Conservation (phyloP, 2,797 vertebrate genomes). For the Lagorchestes hirsutus region DNA sequence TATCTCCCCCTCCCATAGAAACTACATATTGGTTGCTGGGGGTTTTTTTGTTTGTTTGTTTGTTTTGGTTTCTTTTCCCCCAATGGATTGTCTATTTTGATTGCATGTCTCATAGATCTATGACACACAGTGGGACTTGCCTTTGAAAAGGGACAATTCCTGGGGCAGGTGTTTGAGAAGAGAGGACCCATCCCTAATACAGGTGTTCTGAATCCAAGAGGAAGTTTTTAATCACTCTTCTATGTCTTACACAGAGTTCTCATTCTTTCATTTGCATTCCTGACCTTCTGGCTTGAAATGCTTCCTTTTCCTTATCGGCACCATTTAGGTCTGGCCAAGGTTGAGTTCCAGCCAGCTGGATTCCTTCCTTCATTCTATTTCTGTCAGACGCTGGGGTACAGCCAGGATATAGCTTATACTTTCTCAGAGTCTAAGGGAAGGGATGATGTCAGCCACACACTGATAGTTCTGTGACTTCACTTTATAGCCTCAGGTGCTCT, state of each 20-base stretch:
- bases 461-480: background rate
- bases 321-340: conserved; percentile 32
- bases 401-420: conserved; percentile 66
- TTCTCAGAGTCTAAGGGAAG: conserved; percentile 56
- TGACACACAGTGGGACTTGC: background rate
- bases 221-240: background rate
- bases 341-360: conserved; percentile 72
- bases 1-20: background rate
- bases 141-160: background rate
- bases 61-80: no score
- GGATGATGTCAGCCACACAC: conserved; percentile 56
- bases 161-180: background rate
- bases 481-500: background rate
- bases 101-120: background rate
- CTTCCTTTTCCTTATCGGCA: conserved; percentile 42
- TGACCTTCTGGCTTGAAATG: conserved; percentile 33
- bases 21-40: background rate
- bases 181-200: background rate
- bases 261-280: background rate
- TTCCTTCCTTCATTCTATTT: conserved; percentile 66
- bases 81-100: background rate
- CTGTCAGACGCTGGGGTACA: conserved; percentile 66
- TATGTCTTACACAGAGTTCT: background rate
- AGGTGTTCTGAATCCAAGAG: no score
- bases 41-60: background rate